Evolutionary conservation across 2,113 vertebrate species (phyloP), one percentile per base, ranked within the genome.

Genomic region (Sapajus apella): DNA sequence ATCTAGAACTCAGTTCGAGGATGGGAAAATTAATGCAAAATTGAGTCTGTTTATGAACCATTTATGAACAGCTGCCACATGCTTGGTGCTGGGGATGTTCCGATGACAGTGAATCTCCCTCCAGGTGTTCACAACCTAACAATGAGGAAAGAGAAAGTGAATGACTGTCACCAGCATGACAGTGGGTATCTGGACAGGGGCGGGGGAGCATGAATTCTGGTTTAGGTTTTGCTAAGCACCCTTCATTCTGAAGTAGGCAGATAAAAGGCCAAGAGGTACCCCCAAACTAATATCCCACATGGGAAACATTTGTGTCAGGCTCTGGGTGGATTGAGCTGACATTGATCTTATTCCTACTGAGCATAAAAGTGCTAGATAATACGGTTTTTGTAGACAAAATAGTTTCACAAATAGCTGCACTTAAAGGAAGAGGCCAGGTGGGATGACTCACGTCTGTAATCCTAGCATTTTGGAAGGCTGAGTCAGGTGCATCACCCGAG

Each of bases 61-160:
- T 13, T 64, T 12, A 55, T 2, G 73, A 17, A 8, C 0, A 9
- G 3, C 14, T 14, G 21, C 21, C 0, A 0, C 1, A 1, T 13
- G 21, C 20, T 6, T 43, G 37, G 21, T 13, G 11, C 3, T 2
- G 20, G 68, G 0, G 30, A 32, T 1, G 0, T 47, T 52, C 2
- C 14, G 6, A 13, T 21, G 32, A 8, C 6, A 20, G 2, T 0
- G 0, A 0, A 9, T 30, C 17, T 37, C 13, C 32, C 40, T 47
- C 5, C 0, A 1, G 47, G 70, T 11, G 4, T 58, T 30, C 0
- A 0, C 2, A 0, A 18, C 25, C 21, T 0, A n/a, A 32, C 4
- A 0, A 1, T 4, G 18, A 45, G 50, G 75, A 52, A 13, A 52
- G 45, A 40, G 40, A 56, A 6, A 35, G 20, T 11, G 8, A 32